A percentile compares a stretch with the other conserved stretches of the same genome.
phyloP scores from a whole-genome alignment of 2,797 vertebrate genomes.

The Numenius phaeopus region DNA sequence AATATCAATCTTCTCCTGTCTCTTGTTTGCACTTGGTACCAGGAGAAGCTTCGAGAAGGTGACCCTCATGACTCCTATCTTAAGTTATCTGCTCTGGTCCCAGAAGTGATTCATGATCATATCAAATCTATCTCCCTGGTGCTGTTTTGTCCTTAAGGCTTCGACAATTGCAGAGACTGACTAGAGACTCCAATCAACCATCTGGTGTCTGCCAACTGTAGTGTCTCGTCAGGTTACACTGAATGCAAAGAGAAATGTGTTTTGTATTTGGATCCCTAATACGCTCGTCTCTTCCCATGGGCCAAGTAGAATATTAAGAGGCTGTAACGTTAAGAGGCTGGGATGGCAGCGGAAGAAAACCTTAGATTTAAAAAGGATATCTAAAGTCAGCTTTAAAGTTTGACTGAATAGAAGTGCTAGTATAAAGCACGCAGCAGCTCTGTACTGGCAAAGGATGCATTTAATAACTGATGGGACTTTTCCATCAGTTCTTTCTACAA shows the following conservation, averaged over 20 bases:
- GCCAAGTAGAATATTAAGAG: conserved; percentile 20
- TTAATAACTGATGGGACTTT: not conserved
- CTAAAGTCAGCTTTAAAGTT: not conserved
- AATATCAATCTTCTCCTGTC: conserved; percentile 5
- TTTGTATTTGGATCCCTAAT: conserved; percentile 34
- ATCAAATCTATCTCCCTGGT: conserved; percentile 53
- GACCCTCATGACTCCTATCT: not conserved
- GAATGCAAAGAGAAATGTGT: conserved; percentile 57
- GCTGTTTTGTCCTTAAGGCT: conserved; percentile 63
- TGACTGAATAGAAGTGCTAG: not conserved
- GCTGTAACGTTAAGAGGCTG: not conserved
- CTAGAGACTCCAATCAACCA: conserved; percentile 72
- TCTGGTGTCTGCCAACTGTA: conserved; percentile 78
- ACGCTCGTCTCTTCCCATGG: not conserved
- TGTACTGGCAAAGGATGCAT: not conserved
- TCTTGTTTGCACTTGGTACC: not conserved
- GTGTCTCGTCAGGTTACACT: conserved; percentile 71
- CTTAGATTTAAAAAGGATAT: not conserved
- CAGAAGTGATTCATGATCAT: conserved; percentile 65
- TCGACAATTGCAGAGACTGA: conserved; percentile 59
- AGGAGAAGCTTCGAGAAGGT: conserved; percentile 35
- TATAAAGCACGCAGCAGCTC: not conserved
- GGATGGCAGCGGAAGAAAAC: not conserved
- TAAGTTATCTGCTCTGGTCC: conserved; percentile 33
- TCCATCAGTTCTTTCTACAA: not conserved